phyloP scores from a whole-genome alignment of 2,888 invertebrate species.

The Drosophila setosimentum region DNA sequence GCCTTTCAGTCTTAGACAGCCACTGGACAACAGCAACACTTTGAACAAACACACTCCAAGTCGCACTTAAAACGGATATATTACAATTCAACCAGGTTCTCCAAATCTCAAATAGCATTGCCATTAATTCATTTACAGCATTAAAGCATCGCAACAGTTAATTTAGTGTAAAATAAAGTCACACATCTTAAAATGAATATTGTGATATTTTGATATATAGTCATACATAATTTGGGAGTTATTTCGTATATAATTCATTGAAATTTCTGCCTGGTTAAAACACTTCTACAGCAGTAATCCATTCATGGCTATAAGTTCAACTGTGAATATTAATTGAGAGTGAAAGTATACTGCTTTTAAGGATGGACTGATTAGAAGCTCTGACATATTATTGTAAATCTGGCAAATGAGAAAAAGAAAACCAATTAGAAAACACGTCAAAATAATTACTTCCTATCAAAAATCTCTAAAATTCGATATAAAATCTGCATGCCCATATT shows the following conservation, averaged over 20 bases:
- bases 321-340: background rate
- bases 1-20: background rate
- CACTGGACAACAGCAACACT: constrained; percentile 5
- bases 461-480: background rate
- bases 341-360: background rate
- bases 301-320: background rate
- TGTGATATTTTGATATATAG: too few species aligned
- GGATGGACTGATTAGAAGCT: background rate
- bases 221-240: too few species aligned
- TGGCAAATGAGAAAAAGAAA: background rate
- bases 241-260: too few species aligned
- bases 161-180: background rate
- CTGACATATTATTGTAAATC: too few species aligned
- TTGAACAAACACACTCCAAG: background rate
- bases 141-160: background rate
- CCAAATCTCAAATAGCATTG: background rate
- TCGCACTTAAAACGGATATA: background rate
- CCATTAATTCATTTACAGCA: background rate
- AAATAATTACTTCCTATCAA: background rate
- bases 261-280: background rate
- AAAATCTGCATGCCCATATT: background rate
- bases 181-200: background rate
- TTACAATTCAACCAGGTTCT: background rate
- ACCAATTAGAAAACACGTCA: background rate
- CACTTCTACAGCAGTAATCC: background rate